These are phyloP conservation scores for Periophthalmodon schlosseri DNA, from an alignment of 2,113 vertebrate genomes.

Conservation along the genomic window DNA sequence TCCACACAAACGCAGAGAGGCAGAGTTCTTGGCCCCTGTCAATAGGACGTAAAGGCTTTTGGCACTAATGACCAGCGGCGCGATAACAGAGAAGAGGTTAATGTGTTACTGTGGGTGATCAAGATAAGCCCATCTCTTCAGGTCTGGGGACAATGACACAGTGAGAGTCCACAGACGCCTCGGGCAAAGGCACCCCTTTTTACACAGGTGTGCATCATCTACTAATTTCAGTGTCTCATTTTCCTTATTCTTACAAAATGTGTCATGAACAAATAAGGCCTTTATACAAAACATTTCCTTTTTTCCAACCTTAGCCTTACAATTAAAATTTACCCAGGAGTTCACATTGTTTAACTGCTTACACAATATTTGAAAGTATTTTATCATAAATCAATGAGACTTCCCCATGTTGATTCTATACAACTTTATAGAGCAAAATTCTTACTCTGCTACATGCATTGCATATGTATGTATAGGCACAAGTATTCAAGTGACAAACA, in stretches of 20 bases:
- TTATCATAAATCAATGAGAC: not conserved
- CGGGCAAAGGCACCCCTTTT: not conserved
- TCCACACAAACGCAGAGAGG: slow-evolving; percentile 32
- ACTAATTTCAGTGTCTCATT: not conserved
- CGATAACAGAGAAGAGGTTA: slow-evolving; percentile 82
- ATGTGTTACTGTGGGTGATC: slow-evolving; percentile 80
- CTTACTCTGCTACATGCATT: not conserved
- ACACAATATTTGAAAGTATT: slow-evolving; percentile 47
- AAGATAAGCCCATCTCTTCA: slow-evolving; percentile 78
- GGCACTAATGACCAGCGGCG: slow-evolving; percentile 79
- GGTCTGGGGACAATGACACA: slow-evolving; percentile 66
- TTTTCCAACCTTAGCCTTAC: slow-evolving; percentile 21
- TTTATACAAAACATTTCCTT: slow-evolving; percentile 23
- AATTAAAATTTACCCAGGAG: slow-evolving; percentile 55
- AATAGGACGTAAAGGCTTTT: slow-evolving; percentile 76
- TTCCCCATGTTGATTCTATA: slow-evolving; percentile 19
- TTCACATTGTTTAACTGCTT: slow-evolving; percentile 43
- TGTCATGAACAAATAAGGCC: slow-evolving; percentile 22
- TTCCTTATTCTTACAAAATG: not conserved
- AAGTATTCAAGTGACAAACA: slow-evolving; percentile 22
- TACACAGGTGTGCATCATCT: slow-evolving; percentile 9
- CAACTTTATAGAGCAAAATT: slow-evolving; percentile 19
- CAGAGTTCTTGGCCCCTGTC: slow-evolving; percentile 57
- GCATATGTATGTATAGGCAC: slow-evolving; percentile 15
- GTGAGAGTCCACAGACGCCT: slow-evolving; percentile 28